Conservation (phyloP, 2,797 vertebrate genomes). For the Hemitrygon akajei region DNA sequence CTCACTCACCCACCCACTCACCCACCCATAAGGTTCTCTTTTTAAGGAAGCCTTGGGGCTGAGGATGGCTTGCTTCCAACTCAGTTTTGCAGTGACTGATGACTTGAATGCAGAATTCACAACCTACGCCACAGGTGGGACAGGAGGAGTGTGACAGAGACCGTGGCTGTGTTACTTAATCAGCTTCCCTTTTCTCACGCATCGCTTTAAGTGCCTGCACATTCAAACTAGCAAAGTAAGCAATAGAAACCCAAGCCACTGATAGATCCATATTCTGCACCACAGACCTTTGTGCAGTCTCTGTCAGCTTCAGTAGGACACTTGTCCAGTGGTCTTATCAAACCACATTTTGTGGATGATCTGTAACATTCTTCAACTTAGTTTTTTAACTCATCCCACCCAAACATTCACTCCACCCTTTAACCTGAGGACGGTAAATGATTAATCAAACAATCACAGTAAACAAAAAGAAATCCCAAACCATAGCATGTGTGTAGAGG, state of each 20-base stretch:
- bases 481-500: neutral
- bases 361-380: neutral
- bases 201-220: neutral
- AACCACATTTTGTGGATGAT: neutral
- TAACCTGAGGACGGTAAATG: neutral
- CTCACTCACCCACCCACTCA: too few species aligned
- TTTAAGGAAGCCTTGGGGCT: too few species aligned
- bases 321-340: neutral
- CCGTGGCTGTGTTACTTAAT: too few species aligned
- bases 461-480: neutral
- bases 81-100: too few species aligned
- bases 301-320: neutral
- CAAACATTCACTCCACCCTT: neutral
- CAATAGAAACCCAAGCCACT: neutral
- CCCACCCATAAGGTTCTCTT: too few species aligned
- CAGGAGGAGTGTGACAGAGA: too few species aligned
- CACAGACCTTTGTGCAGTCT: neutral
- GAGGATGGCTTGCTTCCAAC: too few species aligned
- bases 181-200: neutral
- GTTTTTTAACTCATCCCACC: neutral
- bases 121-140: too few species aligned
- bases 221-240: neutral
- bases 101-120: too few species aligned
- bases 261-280: neutral
- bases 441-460: slow-evolving; percentile 12